These are phyloP conservation scores for Chelidonichthys spinosus DNA, from an alignment of 2,797 vertebrate species.

Conservation along the genomic window DNA sequence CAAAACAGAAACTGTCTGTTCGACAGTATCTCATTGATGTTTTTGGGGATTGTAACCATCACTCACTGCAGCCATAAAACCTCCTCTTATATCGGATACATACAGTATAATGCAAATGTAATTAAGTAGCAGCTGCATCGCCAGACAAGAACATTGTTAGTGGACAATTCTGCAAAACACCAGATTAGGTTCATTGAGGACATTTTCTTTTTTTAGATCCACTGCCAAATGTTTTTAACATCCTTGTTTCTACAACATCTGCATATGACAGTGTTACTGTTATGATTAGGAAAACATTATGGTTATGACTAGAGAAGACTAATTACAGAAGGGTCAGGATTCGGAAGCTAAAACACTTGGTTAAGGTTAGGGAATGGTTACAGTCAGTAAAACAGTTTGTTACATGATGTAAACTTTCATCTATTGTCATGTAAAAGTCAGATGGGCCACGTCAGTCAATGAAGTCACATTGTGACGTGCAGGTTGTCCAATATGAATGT, in stretches of 20 bases:
- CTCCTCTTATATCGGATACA: background rate
- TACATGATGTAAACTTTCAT: no score
- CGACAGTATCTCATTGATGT: background rate
- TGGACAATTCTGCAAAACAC: background rate
- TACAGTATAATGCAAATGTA: background rate
- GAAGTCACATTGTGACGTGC: background rate
- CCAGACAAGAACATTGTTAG: background rate
- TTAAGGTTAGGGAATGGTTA: no score
- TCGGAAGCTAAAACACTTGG: background rate
- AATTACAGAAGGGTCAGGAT: no score
- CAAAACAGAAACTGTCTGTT: background rate
- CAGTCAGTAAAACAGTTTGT: no score
- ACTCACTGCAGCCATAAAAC: background rate
- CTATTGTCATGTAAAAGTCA: background rate
- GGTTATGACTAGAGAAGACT: no score
- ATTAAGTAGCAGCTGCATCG: background rate
- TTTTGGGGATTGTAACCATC: background rate
- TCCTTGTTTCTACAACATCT: background rate
- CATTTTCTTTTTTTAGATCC: background rate
- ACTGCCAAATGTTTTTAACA: background rate
- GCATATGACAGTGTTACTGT: background rate
- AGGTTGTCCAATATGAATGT: background rate
- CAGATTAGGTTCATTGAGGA: background rate
- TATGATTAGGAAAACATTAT: background rate
- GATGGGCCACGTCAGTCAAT: background rate